Evolutionary conservation across 2,888 invertebrate genomes (phyloP).

Genomic region (Xylophagus ater): DNA sequence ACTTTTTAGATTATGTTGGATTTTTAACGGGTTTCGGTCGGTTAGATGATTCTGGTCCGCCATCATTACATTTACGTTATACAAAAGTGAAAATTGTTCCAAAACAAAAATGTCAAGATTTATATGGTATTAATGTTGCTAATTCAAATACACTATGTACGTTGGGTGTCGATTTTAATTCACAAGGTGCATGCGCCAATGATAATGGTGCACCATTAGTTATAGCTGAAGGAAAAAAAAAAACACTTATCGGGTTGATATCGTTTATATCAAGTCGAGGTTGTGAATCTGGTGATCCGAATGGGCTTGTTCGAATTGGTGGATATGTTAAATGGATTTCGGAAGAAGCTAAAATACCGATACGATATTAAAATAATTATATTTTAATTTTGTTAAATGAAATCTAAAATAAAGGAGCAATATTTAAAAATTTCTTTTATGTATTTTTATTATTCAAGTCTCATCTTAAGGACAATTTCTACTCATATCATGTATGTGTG

Average conservation of each 20-base stretch:
- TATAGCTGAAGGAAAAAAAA: background rate
- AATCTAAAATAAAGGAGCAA: no score
- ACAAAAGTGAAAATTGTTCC: constrained; percentile 7
- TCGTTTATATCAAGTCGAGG: constrained; percentile 6
- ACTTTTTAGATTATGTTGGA: background rate
- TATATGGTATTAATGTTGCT: constrained; percentile 2
- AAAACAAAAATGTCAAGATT: constrained; percentile 5
- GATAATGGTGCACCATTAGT: constrained; percentile 8
- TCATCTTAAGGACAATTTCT: no score
- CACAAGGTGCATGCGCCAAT: constrained; percentile 8
- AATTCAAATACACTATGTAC: constrained; percentile 7
- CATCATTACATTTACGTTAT: background rate
- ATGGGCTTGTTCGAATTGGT: constrained; percentile 7
- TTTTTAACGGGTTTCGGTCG: constrained; percentile 6
- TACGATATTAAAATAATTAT: no score
- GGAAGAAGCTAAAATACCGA: no score
- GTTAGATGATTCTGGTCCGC: background rate
- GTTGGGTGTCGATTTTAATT: background rate
- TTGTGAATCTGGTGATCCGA: constrained; percentile 5
- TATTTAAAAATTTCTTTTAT: no score
- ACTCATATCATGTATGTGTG: no score
- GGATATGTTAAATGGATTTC: constrained; percentile 6
- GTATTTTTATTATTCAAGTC: no score
- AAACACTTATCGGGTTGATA: constrained; percentile 5
- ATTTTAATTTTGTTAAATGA: no score